Evolutionary conservation across 2,888 invertebrate genomes (phyloP).

Genomic region (Salpingus planirostris): DNA sequence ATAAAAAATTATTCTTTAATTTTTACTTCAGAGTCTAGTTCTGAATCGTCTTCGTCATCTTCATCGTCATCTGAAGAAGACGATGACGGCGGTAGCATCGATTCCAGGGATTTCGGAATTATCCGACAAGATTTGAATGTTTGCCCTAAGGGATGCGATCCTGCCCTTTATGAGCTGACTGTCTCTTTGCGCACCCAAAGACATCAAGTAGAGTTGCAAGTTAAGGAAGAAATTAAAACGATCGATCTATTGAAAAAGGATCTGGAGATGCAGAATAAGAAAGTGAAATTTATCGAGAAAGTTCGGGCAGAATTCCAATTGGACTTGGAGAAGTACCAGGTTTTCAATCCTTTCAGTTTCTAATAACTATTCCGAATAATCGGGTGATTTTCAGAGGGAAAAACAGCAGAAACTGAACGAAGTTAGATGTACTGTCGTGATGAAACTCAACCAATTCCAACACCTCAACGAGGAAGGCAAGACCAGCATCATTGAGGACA

Average conservation of each 20-base stretch:
- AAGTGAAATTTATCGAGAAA: constrained; percentile 47
- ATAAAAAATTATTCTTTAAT: constrained; percentile 1
- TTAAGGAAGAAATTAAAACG: constrained; percentile 48
- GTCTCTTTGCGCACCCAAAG: constrained; percentile 53
- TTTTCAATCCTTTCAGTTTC: too few relatives aligned
- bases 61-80: constrained; percentile 47
- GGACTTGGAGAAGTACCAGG: constrained; percentile 55
- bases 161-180: constrained; percentile 56
- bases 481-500: constrained; percentile 41
- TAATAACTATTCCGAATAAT: too few relatives aligned
- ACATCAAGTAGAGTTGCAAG: constrained; percentile 49
- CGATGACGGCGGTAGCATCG: constrained; percentile 51
- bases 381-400: too few relatives aligned
- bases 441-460: constrained; percentile 62
- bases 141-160: constrained; percentile 65
- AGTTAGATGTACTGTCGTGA: constrained; percentile 58
- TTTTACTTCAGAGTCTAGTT: constrained; percentile 8
- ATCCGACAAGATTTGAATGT: constrained; percentile 61
- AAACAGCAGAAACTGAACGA: constrained; percentile 73
- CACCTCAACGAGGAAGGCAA: constrained; percentile 40
- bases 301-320: constrained; percentile 49
- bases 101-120: constrained; percentile 57
- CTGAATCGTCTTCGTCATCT: constrained; percentile 45
- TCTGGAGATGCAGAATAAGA: constrained; percentile 50
- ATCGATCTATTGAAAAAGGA: constrained; percentile 52